Base-by-base conservation (phyloP, 2,113 vertebrate species). In the Haliaeetus leucogaster region DNA sequence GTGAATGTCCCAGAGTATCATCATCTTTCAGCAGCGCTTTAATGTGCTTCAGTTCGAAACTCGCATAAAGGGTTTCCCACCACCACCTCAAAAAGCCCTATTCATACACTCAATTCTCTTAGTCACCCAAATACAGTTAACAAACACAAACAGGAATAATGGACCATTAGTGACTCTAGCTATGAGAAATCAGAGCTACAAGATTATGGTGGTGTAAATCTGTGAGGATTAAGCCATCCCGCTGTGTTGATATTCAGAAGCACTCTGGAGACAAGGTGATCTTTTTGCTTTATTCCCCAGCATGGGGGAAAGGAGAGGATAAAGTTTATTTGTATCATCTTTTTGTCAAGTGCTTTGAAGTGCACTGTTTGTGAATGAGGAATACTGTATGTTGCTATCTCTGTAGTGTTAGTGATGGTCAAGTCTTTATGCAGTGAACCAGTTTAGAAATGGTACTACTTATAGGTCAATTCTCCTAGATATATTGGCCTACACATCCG, bases 251-350 rank as follows among this genome's bases (percentile, higher is more conserved):
- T 83, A 61, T 89, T 96, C 77, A 89, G 81, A 87, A 93, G 48
- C 77, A 76, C 87, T 95, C 89, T 4, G 13, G 68, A 89, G 86
- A 79, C 66, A 83, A 83, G 65, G 48, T 79, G 80, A 87, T 77
- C 67, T 80, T 92, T 90, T 79, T 65, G 30, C 91, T 95, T 95
- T 96, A 62, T 87, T 95, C 78, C 78, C n/a, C 84, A 87, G 84
- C 70, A 62, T 58, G 77, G 36, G 53, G 45, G 48, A 72, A 68
- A 86, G 63, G 55, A 89, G 26, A n/a, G 53, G 58, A 76, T 95
- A 30, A 87, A 66, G 73, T 94, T 89, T 89, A 50, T 82, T 89
- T 77, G 34, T 52, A 18, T 71, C 3, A 0, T 89, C 61, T 82
- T 95, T 93, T 53, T 2, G 1, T 91, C 42, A 27, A 72, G 62